phyloP scores from a whole-genome alignment of 2,113 vertebrate genomes.

The Hippocampus guttulatus region DNA sequence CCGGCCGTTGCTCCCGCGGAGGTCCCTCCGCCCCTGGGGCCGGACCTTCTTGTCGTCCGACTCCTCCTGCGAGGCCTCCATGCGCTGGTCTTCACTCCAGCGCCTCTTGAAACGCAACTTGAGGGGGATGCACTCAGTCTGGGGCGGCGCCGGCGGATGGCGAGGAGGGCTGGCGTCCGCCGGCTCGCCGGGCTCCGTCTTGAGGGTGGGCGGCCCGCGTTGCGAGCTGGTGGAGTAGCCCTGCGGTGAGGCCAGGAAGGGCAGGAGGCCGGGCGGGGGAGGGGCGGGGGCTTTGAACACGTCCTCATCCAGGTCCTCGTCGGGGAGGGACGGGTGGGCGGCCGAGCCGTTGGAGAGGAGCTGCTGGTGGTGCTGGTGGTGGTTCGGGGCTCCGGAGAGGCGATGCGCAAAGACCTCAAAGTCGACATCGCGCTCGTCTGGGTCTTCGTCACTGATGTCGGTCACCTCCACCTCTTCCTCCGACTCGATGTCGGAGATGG shows the following conservation, averaged over 20 bases:
- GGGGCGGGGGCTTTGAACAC: slow-evolving; percentile 86
- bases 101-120: slow-evolving; percentile 89
- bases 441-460: slow-evolving; percentile 84
- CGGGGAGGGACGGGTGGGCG: slow-evolving; percentile 34
- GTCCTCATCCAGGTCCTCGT: slow-evolving; percentile 84
- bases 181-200: slow-evolving; percentile 64
- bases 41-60: slow-evolving; percentile 80
- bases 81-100: slow-evolving; percentile 89
- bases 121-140: slow-evolving; percentile 82
- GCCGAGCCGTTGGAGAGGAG: slow-evolving; percentile 45
- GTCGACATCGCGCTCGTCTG: slow-evolving; percentile 69
- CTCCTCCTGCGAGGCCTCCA: slow-evolving; percentile 77
- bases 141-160: slow-evolving; percentile 39
- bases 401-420: slow-evolving; percentile 54
- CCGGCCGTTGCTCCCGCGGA: slow-evolving; percentile 49
- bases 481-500: slow-evolving; percentile 88
- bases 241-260: slow-evolving; percentile 53
- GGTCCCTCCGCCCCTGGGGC: slow-evolving; percentile 55
- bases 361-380: slow-evolving; percentile 26
- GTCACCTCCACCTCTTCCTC: slow-evolving; percentile 87
- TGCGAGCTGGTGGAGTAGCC: slow-evolving; percentile 20
- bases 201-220: slow-evolving; percentile 47
- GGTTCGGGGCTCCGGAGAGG: slow-evolving; percentile 40
- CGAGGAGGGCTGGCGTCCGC: slow-evolving; percentile 46
- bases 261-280: slow-evolving; percentile 61